Percentiles rank a stretch among this genome's conserved stretches.
phyloP scores from a whole-genome alignment of 2,797 vertebrate species.

The Rhabdomys pumilio region DNA sequence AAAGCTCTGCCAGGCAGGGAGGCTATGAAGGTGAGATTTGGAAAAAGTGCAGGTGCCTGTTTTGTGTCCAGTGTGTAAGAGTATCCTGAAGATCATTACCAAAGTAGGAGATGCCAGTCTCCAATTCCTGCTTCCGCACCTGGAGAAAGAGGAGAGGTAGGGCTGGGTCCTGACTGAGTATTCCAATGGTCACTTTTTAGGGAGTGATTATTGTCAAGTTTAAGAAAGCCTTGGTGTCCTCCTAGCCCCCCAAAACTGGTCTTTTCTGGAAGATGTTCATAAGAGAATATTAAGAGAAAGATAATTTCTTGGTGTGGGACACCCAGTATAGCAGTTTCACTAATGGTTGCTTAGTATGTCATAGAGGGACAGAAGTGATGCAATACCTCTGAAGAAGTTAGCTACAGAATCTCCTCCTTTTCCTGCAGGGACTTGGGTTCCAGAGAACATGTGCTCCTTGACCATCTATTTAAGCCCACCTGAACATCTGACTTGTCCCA shows the following conservation, averaged over 20 bases:
- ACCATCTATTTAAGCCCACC: neutral
- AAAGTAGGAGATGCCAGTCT: neutral
- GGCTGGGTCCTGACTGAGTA: neutral
- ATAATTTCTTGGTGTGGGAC: neutral
- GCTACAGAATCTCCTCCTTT: neutral
- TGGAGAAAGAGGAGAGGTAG: neutral
- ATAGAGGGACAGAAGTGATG: neutral
- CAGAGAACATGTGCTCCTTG: neutral
- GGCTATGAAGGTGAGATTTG: neutral
- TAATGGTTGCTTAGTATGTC: neutral
- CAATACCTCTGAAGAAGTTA: neutral
- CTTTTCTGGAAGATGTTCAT: neutral
- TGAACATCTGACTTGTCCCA: neutral
- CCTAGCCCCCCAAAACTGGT: neutral
- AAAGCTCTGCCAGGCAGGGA: neutral
- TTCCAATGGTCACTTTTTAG: neutral
- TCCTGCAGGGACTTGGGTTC: neutral
- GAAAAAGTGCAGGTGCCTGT: neutral
- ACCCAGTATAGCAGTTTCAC: neutral
- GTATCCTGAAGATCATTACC: neutral
- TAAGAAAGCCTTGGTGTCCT: neutral
- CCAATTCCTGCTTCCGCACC: neutral
- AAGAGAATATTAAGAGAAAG: neutral
- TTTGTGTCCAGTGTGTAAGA: neutral
- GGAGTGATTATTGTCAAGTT: neutral